phyloP scores from a whole-genome alignment of 2,797 vertebrate species.

The Lepidocolaptes lacrymiger region DNA sequence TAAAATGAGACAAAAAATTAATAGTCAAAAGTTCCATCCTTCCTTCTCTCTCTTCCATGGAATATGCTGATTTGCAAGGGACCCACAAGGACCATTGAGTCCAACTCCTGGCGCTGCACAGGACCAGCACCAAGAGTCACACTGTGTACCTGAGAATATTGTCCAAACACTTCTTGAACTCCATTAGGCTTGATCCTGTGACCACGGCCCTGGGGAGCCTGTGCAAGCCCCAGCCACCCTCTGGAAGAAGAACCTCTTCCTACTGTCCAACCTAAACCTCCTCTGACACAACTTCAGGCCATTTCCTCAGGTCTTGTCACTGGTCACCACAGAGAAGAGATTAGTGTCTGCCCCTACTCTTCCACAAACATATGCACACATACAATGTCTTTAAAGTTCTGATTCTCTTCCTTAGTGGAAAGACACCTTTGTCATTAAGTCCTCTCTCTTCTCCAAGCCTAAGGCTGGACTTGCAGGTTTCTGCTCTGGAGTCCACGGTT shows the following conservation, averaged over 20 bases:
- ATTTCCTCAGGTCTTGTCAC: neutral
- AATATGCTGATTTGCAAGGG: neutral
- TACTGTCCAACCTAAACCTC: neutral
- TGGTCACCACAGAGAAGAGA: neutral
- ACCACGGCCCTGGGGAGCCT: neutral
- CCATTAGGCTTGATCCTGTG: neutral
- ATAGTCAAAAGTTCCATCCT: neutral
- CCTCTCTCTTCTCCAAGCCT: neutral
- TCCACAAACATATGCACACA: rapidly evolving
- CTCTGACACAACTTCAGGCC: neutral
- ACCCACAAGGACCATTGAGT: neutral
- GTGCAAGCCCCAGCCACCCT: neutral
- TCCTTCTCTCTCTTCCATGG: neutral
- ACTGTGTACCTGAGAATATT: neutral
- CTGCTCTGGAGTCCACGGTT: neutral
- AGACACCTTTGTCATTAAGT: neutral
- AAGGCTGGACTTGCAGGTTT: neutral
- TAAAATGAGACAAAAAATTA: neutral
- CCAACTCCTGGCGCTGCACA: neutral
- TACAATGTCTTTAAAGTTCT: neutral
- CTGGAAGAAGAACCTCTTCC: neutral
- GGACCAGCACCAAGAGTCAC: neutral
- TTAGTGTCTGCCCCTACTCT: neutral
- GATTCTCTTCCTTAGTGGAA: neutral
- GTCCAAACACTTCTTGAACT: neutral